Conservation (phyloP, 2,888 invertebrate species). For the Anticlea derivata region DNA sequence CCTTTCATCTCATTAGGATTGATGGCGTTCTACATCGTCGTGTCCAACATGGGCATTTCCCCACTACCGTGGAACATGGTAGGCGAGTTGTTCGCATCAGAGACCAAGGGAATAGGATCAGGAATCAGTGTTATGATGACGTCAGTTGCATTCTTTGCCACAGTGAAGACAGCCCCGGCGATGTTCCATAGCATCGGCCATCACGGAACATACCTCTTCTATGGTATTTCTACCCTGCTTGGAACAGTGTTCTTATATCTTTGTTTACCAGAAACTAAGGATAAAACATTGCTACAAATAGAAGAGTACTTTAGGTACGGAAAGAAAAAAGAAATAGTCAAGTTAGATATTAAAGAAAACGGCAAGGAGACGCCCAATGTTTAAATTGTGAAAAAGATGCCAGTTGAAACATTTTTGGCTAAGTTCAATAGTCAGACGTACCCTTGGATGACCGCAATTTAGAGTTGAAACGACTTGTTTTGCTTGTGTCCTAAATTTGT, state of each 20-base stretch:
- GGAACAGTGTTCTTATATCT: constrained; percentile 85
- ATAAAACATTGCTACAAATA: constrained; percentile 87
- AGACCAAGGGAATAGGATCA: constrained; percentile 87
- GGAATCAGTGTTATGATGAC: constrained; percentile 87
- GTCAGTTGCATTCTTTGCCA: constrained; percentile 86
- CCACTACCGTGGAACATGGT: constrained; percentile 90
- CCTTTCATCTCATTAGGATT: constrained; percentile 74
- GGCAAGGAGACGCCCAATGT: constrained; percentile 36
- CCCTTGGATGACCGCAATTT: constrained; percentile 14
- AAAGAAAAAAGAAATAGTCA: constrained; percentile 41
- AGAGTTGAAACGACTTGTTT: neutral
- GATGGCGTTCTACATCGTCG: constrained; percentile 83
- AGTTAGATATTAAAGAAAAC: constrained; percentile 39
- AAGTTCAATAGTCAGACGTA: neutral
- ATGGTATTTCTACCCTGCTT: constrained; percentile 83
- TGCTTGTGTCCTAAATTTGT: constrained; percentile 6
- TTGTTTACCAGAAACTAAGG: constrained; percentile 87
- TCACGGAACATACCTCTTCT: constrained; percentile 85
- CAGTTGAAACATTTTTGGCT: neutral
- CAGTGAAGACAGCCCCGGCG: constrained; percentile 87
- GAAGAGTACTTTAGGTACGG: constrained; percentile 82
- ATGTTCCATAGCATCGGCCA: constrained; percentile 83
- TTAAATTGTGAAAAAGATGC: neutral
- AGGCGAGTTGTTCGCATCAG: constrained; percentile 88
- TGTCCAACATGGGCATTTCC: constrained; percentile 84